A percentile compares a stretch with the other conserved stretches of the same genome.
phyloP scores from a whole-genome alignment of 2,888 invertebrate genomes.

The Spicauda simplicius region DNA sequence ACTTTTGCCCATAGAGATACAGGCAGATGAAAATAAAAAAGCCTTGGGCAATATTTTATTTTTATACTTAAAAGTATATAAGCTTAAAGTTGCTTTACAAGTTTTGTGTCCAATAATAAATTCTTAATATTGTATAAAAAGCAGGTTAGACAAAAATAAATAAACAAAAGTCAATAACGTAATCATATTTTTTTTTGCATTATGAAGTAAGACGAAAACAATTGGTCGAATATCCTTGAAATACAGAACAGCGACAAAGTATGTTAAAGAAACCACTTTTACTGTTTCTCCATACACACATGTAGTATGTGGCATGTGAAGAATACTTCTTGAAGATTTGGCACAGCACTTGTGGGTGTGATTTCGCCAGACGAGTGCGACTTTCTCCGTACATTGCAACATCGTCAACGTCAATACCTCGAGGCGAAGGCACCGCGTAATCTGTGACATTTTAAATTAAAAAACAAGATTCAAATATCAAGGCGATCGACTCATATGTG shows the following conservation, averaged over 20 bases:
- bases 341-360: constrained; percentile 78
- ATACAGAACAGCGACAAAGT: neutral
- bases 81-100: too few relatives aligned
- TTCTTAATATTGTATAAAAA: too few relatives aligned
- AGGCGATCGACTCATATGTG: constrained; percentile 65
- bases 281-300: constrained; percentile 58
- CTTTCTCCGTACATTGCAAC: constrained; percentile 79
- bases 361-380: constrained; percentile 76
- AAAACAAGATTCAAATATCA: constrained; percentile 70
- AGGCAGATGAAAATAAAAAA: too few relatives aligned
- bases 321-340: constrained; percentile 69
- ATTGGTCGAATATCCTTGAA: constrained; percentile 5
- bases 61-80: too few relatives aligned
- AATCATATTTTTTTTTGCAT: neutral
- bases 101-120: too few relatives aligned
- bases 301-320: constrained; percentile 58
- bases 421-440: constrained; percentile 40
- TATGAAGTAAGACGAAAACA: neutral
- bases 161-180: too few relatives aligned
- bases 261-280: constrained; percentile 67
- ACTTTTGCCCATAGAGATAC: too few relatives aligned
- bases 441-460: constrained; percentile 65
- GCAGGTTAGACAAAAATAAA: too few relatives aligned
- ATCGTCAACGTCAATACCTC: constrained; percentile 42
- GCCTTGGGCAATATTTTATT: too few relatives aligned